Conservation (phyloP, 2,113 vertebrate genomes). For the Bos taurus region ARS-UCD2.0 NC_037331.1:52744501-52745000, state of each 20-base stretch:
- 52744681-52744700: constrained; percentile 76
- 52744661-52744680: constrained; percentile 71
- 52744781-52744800: background rate
- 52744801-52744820: constrained; percentile 58
- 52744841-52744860: constrained; percentile 71
- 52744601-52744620: constrained; percentile 88
- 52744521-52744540: constrained; percentile 76
- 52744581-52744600: constrained; percentile 87
- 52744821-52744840: background rate
- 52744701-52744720: constrained; percentile 45
- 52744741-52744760: constrained; percentile 43
- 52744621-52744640: constrained; percentile 82
- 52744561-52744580: constrained; percentile 86
- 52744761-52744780: background rate
- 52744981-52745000: constrained; percentile 70
- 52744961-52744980: constrained; percentile 73
- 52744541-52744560: constrained; percentile 77
- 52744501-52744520: constrained; percentile 63
- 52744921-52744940: constrained; percentile 64
- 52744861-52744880: constrained; percentile 71
- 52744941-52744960: constrained; percentile 73
- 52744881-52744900: constrained; percentile 70
- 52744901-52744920: constrained; percentile 54
- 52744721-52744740: constrained; percentile 11
- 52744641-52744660: constrained; percentile 81